phyloP scores from a whole-genome alignment of 1,140 invertebrate genomes.

The Sitophilus oryzae region DNA sequence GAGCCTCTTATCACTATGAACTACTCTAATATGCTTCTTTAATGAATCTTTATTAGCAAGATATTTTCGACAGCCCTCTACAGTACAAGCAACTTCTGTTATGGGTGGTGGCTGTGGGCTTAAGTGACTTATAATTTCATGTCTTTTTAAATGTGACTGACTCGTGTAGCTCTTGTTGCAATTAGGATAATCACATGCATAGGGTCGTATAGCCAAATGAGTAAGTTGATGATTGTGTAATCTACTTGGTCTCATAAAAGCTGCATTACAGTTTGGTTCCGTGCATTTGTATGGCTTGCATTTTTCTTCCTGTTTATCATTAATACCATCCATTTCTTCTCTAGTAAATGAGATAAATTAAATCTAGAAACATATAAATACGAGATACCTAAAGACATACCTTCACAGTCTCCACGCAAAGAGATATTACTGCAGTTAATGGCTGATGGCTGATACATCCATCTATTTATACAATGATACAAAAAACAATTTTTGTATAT shows the following conservation, averaged over 20 bases:
- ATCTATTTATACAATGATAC: too few relatives aligned
- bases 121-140: constrained; percentile 3
- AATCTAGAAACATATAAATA: too few relatives aligned
- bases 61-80: constrained; percentile 1
- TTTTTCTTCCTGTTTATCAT: too few relatives aligned
- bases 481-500: too few relatives aligned
- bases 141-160: constrained; percentile 16
- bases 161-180: constrained; percentile 18
- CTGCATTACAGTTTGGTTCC: constrained; percentile 8
- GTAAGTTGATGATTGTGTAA: constrained; percentile 10
- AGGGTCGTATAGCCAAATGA: not conserved
- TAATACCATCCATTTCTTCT: too few relatives aligned
- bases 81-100: constrained; percentile 8
- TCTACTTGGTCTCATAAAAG: constrained; percentile 9
- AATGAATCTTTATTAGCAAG: constrained; percentile 15
- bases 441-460: too few relatives aligned
- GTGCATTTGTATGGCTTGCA: constrained; percentile 16
- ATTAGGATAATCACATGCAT: constrained; percentile 7
- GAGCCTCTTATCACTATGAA: not conserved
- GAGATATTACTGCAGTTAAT: too few relatives aligned
- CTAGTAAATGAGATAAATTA: too few relatives aligned
- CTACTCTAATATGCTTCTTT: constrained; percentile 9
- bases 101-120: not conserved
- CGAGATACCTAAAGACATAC: too few relatives aligned
- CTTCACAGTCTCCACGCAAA: too few relatives aligned